phyloP scores from a whole-genome alignment of 2,113 vertebrate genomes.

The Struthio camelus region DNA sequence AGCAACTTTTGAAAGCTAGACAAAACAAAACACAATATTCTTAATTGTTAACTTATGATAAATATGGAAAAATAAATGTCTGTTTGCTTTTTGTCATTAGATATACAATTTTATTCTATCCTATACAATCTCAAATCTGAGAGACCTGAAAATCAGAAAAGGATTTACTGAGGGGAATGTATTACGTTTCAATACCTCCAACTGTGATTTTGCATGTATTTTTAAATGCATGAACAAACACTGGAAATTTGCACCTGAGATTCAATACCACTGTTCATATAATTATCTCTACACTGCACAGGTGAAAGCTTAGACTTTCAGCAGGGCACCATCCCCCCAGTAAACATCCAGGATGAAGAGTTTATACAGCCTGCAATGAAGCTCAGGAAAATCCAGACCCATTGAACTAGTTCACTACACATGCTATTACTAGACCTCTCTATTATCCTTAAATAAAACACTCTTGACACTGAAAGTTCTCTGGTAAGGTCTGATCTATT shows the following conservation, averaged over 20 bases:
- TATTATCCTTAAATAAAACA: not conserved
- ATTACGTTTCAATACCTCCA: not conserved
- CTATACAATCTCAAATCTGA: constrained; percentile 26
- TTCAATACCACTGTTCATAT: not conserved
- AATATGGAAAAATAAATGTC: not conserved
- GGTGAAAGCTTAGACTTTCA: not conserved
- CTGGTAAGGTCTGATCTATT: not conserved
- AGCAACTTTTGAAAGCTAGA: constrained; percentile 12
- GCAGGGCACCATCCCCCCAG: not conserved
- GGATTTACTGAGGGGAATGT: constrained; percentile 2
- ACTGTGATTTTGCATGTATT: not conserved
- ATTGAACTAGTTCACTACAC: not conserved
- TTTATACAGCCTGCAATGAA: not conserved
- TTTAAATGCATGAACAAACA: not conserved
- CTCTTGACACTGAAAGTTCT: not conserved
- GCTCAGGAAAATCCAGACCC: not conserved
- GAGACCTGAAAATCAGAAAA: constrained; percentile 50
- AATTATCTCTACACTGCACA: not conserved
- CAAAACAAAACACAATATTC: not conserved
- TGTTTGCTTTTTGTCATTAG: constrained; percentile 9
- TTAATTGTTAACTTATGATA: not conserved
- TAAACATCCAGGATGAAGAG: not conserved
- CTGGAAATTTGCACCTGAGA: not conserved
- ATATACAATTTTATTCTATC: constrained; percentile 21
- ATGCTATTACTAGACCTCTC: not conserved